Conservation (phyloP, 2,888 invertebrate genomes). For the Syritta pipiens region DNA sequence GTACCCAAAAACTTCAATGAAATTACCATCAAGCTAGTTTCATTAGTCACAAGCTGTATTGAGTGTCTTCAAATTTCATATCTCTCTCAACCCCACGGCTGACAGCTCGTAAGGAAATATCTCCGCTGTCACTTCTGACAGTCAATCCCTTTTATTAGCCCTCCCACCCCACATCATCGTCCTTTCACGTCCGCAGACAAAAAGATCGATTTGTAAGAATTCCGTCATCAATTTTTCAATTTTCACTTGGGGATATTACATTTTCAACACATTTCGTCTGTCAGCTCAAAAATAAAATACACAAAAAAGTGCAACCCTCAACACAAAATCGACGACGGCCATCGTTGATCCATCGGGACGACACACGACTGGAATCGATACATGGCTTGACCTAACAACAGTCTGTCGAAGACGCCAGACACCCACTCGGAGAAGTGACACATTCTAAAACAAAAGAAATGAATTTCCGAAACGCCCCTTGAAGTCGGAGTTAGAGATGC, state of each 20-base stretch:
- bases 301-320: conserved; percentile 19
- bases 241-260: conserved; percentile 40
- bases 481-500: neutral
- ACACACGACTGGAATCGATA: conserved; percentile 1
- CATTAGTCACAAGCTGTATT: too few relatives aligned
- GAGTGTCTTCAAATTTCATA: too few relatives aligned
- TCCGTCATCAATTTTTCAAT: conserved; percentile 51
- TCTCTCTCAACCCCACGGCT: too few relatives aligned
- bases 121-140: neutral
- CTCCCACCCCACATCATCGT: neutral
- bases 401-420: conserved; percentile 49
- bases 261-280: conserved; percentile 40
- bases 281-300: conserved; percentile 19
- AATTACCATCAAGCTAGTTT: too few relatives aligned
- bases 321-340: conserved; percentile 25
- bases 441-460: conserved; percentile 45
- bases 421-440: conserved; percentile 5
- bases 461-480: conserved; percentile 19
- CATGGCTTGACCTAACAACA: conserved; percentile 14
- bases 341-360: conserved; percentile 21
- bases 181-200: neutral
- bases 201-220: conserved; percentile 40
- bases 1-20: too few relatives aligned
- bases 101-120: too few relatives aligned
- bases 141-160: conserved; percentile 4